phyloP scores from a whole-genome alignment of 2,888 invertebrate genomes.

The Leptinotarsa tumamoca region DNA sequence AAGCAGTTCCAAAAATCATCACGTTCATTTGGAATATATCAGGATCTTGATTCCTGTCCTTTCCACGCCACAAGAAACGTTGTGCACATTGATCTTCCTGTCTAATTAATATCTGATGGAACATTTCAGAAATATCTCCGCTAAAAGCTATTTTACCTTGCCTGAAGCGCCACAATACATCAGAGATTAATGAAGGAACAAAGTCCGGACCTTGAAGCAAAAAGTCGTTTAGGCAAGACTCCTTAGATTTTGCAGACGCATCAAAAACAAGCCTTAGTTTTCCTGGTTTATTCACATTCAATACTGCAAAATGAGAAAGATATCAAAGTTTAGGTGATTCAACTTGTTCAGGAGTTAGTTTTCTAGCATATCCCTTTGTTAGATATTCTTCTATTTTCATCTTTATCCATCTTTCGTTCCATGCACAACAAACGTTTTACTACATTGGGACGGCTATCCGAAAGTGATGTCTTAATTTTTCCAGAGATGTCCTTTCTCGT shows the following conservation, averaged over 20 bases:
- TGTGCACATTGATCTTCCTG: constrained; percentile 7
- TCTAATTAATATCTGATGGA: neutral
- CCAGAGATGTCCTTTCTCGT: neutral
- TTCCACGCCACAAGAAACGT: constrained; percentile 4
- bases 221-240: neutral
- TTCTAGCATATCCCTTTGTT: neutral
- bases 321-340: neutral
- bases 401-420: too few relatives aligned
- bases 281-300: neutral
- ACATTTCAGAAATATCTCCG: too few relatives aligned
- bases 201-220: constrained; percentile 15
- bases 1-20: constrained; percentile 21
- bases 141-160: too few relatives aligned
- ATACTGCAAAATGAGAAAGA: neutral
- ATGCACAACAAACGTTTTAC: neutral
- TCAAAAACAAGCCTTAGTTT: neutral
- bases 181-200: constrained; percentile 7
- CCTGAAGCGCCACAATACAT: neutral
- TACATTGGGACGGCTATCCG: neutral
- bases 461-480: neutral
- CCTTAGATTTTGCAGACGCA: constrained; percentile 20
- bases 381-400: neutral
- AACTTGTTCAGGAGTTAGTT: neutral
- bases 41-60: neutral
- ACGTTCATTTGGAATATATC: constrained; percentile 1